These are phyloP conservation scores for Melieria omissa DNA, from an alignment of 2,888 invertebrate genomes.

Conservation along the genomic window DNA sequence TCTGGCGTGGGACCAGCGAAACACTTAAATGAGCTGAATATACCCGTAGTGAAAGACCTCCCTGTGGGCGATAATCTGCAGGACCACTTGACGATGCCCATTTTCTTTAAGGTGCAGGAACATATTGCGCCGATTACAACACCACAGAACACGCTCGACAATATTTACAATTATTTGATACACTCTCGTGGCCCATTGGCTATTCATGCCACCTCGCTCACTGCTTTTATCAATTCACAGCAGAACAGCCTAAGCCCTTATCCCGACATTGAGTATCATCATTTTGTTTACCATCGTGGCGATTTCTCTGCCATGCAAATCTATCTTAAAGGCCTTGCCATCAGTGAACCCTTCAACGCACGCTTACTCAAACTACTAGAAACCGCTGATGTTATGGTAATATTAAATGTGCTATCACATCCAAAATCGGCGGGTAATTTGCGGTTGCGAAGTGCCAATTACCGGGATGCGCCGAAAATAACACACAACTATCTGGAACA, in stretches of 20 bases:
- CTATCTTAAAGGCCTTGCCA: constrained; percentile 38
- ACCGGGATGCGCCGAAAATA: constrained; percentile 69
- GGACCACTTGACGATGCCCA: constrained; percentile 76
- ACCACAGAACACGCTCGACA: constrained; percentile 56
- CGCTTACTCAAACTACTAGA: constrained; percentile 29
- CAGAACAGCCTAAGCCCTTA: constrained; percentile 66
- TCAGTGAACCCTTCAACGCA: constrained; percentile 31
- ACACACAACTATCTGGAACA: constrained; percentile 70
- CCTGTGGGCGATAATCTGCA: constrained; percentile 80
- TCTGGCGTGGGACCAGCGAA: constrained; percentile 61
- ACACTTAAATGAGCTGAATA: constrained; percentile 49
- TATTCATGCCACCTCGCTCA: constrained; percentile 65
- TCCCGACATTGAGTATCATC: constrained; percentile 72
- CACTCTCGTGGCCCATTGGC: constrained; percentile 68
- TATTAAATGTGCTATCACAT: constrained; percentile 49
- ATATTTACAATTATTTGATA: constrained; percentile 67
- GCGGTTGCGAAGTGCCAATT: constrained; percentile 67
- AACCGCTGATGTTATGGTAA: constrained; percentile 38
- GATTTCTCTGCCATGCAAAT: constrained; percentile 54
- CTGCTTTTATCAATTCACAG: constrained; percentile 71
- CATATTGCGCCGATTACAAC: constrained; percentile 37
- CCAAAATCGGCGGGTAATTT: constrained; percentile 68
- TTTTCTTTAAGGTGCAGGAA: constrained; percentile 64
- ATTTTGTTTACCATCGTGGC: constrained; percentile 55
- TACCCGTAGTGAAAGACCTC: constrained; percentile 52